Conservation (phyloP, 2,797 vertebrate genomes). For the Ctenochaetus hawaiiensis region DNA sequence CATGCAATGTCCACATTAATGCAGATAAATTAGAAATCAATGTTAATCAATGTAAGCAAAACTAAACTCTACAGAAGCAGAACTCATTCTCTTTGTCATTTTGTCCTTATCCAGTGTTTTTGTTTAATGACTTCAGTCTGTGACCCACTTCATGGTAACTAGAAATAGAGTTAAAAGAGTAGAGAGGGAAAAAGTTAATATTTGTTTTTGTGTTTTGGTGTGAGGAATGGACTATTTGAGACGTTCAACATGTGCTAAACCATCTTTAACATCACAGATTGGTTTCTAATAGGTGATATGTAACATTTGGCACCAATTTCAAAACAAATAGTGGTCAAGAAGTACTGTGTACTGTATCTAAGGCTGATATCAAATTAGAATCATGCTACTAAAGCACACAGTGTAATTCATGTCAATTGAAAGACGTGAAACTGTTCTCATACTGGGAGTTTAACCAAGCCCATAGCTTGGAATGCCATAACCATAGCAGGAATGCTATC, state of each 20-base stretch:
- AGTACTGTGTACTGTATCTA: too few species aligned
- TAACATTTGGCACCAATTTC: too few species aligned
- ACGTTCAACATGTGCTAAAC: background rate
- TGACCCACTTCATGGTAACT: background rate
- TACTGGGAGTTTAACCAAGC: too few species aligned
- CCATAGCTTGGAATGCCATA: too few species aligned
- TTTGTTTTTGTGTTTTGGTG: background rate
- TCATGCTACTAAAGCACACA: too few species aligned
- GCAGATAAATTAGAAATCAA: background rate
- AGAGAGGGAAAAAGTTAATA: background rate
- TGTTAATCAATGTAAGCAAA: background rate
- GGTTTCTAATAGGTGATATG: background rate
- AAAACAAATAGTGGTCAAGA: too few species aligned
- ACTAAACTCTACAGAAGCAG: background rate
- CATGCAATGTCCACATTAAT: background rate
- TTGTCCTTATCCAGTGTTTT: background rate
- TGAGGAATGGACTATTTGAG: too few species aligned
- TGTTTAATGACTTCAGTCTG: background rate
- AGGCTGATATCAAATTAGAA: too few species aligned
- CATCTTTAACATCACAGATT: background rate
- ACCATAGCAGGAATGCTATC: too few species aligned
- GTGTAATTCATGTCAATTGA: too few species aligned
- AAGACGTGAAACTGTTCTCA: too few species aligned
- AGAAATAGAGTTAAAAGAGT: background rate
- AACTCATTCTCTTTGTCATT: background rate